A percentile compares a stretch with the other conserved stretches of the same genome.
Conservation (phyloP, 2,113 vertebrate genomes). For the Gavialis gangeticus region DNA sequence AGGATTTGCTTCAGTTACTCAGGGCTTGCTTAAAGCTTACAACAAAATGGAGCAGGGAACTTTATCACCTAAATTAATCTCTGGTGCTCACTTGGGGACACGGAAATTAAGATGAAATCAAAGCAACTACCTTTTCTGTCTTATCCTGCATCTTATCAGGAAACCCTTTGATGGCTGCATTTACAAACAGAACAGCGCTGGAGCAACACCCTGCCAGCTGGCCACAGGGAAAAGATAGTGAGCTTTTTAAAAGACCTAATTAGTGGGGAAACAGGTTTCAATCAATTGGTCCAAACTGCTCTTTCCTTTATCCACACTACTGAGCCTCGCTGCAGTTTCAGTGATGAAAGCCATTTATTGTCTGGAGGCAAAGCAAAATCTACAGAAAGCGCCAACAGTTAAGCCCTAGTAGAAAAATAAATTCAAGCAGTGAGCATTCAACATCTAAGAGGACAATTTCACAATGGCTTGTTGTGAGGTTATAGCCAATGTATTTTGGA, state of each 20-base stretch:
- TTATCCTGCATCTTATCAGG: neutral
- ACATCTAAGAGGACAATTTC: neutral
- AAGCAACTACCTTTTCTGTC: neutral
- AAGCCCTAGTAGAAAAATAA: neutral
- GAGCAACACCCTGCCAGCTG: neutral
- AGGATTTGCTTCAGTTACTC: neutral
- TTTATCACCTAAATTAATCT: neutral
- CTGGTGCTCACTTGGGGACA: neutral
- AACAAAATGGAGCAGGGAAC: neutral
- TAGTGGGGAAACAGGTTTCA: neutral
- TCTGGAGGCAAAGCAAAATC: slow-evolving; percentile 11
- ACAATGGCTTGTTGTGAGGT: neutral
- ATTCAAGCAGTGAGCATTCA: neutral
- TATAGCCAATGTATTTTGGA: neutral
- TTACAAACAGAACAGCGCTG: neutral
- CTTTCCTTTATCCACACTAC: neutral
- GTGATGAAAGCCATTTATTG: neutral
- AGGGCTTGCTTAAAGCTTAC: neutral
- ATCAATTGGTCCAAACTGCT: neutral
- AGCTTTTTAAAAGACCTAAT: neutral
- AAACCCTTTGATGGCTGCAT: neutral
- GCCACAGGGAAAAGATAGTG: neutral
- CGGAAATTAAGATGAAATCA: neutral
- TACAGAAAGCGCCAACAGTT: neutral
- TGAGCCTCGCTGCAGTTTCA: neutral